Evolutionary conservation across 2,113 vertebrate genomes (phyloP).

Genomic region (Zosterops hypoxanthus): DNA sequence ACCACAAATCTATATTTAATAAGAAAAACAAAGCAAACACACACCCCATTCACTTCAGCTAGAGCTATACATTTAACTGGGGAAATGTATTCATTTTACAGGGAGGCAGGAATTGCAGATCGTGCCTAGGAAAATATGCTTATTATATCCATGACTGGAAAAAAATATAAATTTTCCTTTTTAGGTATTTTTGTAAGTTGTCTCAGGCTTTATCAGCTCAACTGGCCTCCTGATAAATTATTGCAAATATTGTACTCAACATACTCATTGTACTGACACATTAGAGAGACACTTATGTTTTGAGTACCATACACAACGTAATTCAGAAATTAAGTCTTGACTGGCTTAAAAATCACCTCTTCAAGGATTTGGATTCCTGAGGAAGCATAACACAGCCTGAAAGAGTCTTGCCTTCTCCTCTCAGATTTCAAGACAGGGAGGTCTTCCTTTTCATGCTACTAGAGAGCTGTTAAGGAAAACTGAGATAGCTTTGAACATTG

Average conservation of each 20-base stretch:
- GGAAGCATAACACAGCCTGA: not conserved
- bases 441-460: not conserved
- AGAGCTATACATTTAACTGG: conserved; percentile 2
- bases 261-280: not conserved
- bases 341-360: not conserved
- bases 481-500: not conserved
- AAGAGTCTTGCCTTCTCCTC: not conserved
- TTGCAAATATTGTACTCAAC: not conserved
- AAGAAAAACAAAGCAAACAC: conserved; percentile 66
- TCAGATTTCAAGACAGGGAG: not conserved
- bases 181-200: conserved; percentile 41
- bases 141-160: conserved; percentile 36
- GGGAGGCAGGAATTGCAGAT: conserved; percentile 1
- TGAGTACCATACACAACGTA: not conserved
- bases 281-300: not conserved
- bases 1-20: conserved; percentile 71
- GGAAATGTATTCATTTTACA: conserved; percentile 9
- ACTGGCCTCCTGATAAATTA: conserved; percentile 22
- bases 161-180: conserved; percentile 42
- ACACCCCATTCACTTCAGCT: conserved; percentile 48
- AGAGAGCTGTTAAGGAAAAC: not conserved
- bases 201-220: conserved; percentile 39
- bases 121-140: conserved; percentile 32
- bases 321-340: conserved; percentile 9
- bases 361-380: not conserved